Evolutionary conservation across 2,113 vertebrate species (phyloP).

Genomic region (Manacus vitellinus): DNA sequence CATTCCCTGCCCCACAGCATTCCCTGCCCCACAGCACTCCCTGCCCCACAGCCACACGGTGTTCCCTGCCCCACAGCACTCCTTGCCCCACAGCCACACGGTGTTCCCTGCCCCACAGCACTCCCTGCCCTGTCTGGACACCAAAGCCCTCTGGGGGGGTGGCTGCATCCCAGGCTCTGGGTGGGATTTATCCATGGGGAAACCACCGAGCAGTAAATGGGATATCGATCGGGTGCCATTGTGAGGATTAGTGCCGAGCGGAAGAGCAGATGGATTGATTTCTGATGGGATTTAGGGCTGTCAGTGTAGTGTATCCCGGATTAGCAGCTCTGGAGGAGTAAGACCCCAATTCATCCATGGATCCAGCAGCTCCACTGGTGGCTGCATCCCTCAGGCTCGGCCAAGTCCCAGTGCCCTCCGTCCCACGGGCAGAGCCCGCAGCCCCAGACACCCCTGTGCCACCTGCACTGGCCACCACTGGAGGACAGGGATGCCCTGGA

Average conservation of each 20-base stretch:
- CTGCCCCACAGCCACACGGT: neutral
- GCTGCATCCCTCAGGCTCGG: neutral
- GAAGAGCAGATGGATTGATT: neutral
- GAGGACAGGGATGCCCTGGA: neutral
- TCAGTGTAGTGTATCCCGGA: neutral
- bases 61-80: neutral
- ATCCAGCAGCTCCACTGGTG: neutral
- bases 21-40: neutral
- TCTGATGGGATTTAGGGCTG: neutral
- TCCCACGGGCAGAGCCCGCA: neutral
- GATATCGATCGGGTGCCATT: neutral
- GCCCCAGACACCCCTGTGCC: neutral
- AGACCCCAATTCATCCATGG: neutral
- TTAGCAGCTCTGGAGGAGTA: neutral
- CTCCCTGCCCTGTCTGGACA: neutral
- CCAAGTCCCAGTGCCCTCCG: neutral
- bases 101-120: neutral
- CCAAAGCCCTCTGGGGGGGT: neutral
- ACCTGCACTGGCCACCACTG: neutral
- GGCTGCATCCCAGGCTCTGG: fast-evolving
- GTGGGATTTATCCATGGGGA: neutral
- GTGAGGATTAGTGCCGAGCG: neutral
- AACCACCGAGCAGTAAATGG: neutral
- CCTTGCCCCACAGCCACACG: neutral
- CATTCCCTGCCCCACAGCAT: neutral